Base-by-base conservation (phyloP, 2,888 invertebrate genomes). In the Dryocosmus kuriphilus region DNA sequence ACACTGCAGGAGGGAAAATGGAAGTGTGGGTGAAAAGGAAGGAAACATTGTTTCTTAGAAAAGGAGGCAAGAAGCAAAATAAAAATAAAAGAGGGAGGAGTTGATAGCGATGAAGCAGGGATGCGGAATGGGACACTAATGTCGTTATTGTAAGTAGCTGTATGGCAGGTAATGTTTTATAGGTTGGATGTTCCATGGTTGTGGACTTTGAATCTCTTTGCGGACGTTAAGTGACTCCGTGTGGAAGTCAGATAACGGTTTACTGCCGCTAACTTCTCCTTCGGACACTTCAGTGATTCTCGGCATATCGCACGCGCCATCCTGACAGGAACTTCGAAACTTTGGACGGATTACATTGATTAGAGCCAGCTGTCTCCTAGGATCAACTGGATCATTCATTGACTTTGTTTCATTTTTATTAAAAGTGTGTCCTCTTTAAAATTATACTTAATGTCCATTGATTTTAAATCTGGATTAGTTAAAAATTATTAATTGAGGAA, bases 141-240 rank as follows among this genome's bases (percentile, higher is more conserved):
- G 84, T 85, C 85, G 84, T 88, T 88, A 88, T 89, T 88, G 89
- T 88, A 88, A 89, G 89, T 87, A 87, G 84, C 80, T 87, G 86
- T 84, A 80, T 83, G 83, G 79, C 78, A 73, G 83, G 82, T 77
- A 84, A 85, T 88, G 84, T 87, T 87, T 88, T 88, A 88, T 84
- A 83, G 84, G 74, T 80, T 79, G 81, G 80, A 84, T 82, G 83
- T 79, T 77, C 71, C 75, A 46, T 46, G 46, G 27, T 67, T 46
- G 51, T 19, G 11, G 46, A 71, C 67, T 46, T 71, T 71, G 67
- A 71, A 46, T 71, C 86, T 86, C 82, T 83, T 86, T 79, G 82
- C 85, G 83, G 86, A 88, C 88, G 87, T 88, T 88, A 89, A 89
- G 89, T 90, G 89, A 90, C 87, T 88, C 88, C 85, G 84, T 89